A percentile compares a stretch with the other conserved stretches of the same genome.
Conservation (phyloP, 2,113 vertebrate genomes). For the Ailuropoda melanoleuca region DNA sequence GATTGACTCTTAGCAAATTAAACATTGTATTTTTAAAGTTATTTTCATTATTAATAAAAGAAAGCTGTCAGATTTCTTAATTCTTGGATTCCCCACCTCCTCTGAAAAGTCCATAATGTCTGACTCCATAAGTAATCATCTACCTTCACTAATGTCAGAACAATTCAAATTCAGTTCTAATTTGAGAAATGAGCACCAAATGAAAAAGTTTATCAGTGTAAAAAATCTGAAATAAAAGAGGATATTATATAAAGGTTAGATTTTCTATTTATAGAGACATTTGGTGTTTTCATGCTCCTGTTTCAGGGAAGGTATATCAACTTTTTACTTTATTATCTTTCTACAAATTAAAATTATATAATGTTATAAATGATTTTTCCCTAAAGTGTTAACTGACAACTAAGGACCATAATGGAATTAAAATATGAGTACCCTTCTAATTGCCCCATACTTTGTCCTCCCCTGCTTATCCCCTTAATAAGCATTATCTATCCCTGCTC, state of each 20-base stretch:
- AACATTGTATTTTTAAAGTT: background rate
- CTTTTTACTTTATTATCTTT: background rate
- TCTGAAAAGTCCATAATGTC: background rate
- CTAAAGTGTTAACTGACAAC: background rate
- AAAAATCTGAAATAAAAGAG: background rate
- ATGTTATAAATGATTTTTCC: background rate
- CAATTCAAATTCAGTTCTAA: background rate
- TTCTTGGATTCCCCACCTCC: background rate
- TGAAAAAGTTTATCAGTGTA: background rate
- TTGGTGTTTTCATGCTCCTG: background rate
- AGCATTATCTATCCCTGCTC: background rate
- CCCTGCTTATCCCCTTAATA: background rate
- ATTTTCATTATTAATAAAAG: constrained; percentile 4
- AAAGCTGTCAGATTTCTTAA: background rate
- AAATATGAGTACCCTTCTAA: background rate
- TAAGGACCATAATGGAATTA: background rate
- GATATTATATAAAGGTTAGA: background rate
- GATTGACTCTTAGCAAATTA: background rate
- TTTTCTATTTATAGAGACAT: background rate
- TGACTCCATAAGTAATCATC: background rate
- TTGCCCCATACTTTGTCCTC: background rate
- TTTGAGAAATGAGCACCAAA: background rate
- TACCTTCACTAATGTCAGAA: background rate
- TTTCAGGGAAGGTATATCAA: background rate
- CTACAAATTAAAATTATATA: background rate